Evolutionary conservation across 2,797 vertebrate genomes (phyloP).

Genomic region (Paramormyrops hopkinsi): DNA sequence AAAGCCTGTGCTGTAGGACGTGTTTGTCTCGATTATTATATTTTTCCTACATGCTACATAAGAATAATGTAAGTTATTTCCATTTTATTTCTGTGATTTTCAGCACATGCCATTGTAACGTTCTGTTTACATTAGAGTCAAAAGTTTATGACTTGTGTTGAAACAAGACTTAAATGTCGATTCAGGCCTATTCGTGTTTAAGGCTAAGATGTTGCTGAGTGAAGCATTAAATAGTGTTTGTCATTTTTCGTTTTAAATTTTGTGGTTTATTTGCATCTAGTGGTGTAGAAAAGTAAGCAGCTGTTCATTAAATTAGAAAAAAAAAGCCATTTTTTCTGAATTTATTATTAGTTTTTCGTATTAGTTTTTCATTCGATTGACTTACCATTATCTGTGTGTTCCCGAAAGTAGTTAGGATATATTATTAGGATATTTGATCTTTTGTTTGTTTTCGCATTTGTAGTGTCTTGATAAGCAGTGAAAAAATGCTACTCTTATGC

Average conservation of each 20-base stretch:
- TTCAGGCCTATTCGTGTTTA: background rate
- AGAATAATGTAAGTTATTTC: background rate
- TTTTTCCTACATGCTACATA: background rate
- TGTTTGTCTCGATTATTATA: background rate
- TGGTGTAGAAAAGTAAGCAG: background rate
- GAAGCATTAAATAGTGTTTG: background rate
- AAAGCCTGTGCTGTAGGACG: background rate
- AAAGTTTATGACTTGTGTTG: background rate
- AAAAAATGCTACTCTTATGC: background rate
- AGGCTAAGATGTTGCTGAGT: background rate
- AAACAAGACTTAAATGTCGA: background rate
- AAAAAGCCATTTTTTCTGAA: background rate
- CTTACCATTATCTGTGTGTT: background rate
- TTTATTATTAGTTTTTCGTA: background rate
- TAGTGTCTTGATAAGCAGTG: background rate
- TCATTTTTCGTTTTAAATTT: background rate
- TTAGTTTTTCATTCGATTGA: background rate
- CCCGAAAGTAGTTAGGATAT: background rate
- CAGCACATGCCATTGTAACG: background rate
- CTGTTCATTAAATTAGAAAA: background rate
- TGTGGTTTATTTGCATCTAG: background rate
- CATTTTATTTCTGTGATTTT: background rate
- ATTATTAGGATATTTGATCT: background rate
- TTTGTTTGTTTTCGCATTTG: background rate
- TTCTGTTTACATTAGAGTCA: background rate